Evolutionary conservation across 2,113 vertebrate genomes (phyloP).

Genomic region (human (Homo sapiens)): DNA sequence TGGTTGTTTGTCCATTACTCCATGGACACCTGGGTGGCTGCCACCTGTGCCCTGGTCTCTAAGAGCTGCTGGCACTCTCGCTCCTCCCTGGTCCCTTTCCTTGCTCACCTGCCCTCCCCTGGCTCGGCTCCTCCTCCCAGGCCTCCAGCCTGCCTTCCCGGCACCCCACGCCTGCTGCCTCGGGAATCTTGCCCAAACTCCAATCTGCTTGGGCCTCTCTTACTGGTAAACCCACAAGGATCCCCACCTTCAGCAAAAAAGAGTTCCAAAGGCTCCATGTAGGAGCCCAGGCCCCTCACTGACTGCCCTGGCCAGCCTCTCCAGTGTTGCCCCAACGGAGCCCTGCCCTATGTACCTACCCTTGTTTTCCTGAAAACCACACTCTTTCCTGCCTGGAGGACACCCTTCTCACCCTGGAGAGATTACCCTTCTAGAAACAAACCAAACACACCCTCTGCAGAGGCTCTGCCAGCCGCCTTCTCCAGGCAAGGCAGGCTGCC

Average conservation of each 20-base stretch:
- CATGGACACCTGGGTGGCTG: background rate
- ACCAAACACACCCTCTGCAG: too few species aligned
- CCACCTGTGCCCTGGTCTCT: fast-evolving
- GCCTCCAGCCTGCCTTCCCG: background rate
- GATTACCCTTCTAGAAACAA: background rate
- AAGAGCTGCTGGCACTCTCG: fast-evolving
- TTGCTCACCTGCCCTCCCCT: background rate
- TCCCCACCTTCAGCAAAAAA: background rate
- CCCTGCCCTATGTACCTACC: background rate
- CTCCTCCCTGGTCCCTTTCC: fast-evolving
- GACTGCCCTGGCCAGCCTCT: background rate
- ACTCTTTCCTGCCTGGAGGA: background rate
- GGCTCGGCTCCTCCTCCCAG: too few species aligned
- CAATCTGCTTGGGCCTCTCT: too few species aligned
- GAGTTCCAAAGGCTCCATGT: fast-evolving
- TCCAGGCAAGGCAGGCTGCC: background rate
- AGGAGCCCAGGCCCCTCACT: background rate
- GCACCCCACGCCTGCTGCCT: background rate
- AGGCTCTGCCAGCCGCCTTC: background rate
- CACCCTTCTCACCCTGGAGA: background rate
- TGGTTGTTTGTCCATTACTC: fast-evolving
- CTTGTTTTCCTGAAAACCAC: background rate
- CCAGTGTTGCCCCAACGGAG: background rate
- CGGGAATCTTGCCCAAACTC: background rate
- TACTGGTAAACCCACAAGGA: background rate